These are phyloP conservation scores for Podilymbus podiceps DNA, from an alignment of 2,113 vertebrate genomes.

Conservation along the genomic window DNA sequence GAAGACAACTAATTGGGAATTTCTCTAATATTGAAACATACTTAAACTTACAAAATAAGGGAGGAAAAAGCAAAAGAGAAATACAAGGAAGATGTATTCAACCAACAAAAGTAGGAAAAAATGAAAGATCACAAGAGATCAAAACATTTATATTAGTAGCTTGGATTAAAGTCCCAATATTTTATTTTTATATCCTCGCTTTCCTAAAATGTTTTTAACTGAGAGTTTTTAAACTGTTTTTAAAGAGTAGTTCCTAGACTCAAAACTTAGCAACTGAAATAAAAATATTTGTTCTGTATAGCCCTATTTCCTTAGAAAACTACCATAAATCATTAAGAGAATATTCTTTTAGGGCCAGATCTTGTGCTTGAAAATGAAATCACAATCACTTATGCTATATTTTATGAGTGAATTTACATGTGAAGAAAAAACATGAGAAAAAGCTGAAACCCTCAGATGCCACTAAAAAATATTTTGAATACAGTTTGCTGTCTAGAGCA, in stretches of 20 bases:
- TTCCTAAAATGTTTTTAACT: neutral
- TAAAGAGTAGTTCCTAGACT: neutral
- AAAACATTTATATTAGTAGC: neutral
- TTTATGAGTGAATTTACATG: neutral
- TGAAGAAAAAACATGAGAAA: neutral
- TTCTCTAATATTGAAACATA: neutral
- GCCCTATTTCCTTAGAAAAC: neutral
- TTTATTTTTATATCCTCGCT: neutral
- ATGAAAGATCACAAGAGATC: neutral
- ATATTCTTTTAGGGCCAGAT: neutral
- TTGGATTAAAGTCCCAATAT: neutral
- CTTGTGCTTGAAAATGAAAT: neutral
- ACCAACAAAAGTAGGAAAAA: neutral
- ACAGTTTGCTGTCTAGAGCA: neutral
- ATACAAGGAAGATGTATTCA: neutral
- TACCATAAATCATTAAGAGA: neutral
- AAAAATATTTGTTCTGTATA: neutral
- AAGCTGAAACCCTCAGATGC: neutral
- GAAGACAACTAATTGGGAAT: neutral
- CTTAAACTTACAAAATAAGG: neutral
- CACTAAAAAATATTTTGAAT: neutral
- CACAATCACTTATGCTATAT: neutral
- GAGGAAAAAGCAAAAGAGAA: neutral
- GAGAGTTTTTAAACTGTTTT: too few relatives aligned
- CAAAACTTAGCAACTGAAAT: neutral